Base-by-base conservation (phyloP, 2,797 vertebrate species). In the Tenualosa thibaudeaui region DNA sequence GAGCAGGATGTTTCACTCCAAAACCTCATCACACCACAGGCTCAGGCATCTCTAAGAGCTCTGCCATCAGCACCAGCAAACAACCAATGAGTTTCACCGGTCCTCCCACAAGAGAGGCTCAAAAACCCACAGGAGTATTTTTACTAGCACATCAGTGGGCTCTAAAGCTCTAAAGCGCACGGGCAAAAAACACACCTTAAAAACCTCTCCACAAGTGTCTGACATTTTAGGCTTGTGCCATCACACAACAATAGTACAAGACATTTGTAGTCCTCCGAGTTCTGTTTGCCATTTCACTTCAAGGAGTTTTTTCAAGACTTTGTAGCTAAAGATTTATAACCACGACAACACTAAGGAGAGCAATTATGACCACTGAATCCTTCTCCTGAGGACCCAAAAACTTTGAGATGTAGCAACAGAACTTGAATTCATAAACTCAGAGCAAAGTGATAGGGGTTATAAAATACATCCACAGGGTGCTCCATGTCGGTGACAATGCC, bases 111-210 rank as follows among this genome's bases (percentile, higher is more conserved):
- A 2, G 12, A 37, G 31, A 31, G 31, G 65, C 65, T 37, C 31
- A 4, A 15, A 15, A 37, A 71, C 65, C 65, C 65, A 37, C 65
- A 40, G 65, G 65, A 31, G 1, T 71, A 78, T 78, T 78, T 78
- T 78, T 46, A 78, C 71, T 7, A 71, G 71, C 71, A 22, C 40
- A 78, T 78, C 71, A 78, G 71, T 78, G 71, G 71, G 40, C 40
- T 78, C n/a, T n/a, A n/a, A n/a, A n/a, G 71, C 37, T 46, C 6
- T 6, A n/a, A 24, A 62, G 58, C 22, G 7, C 8, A n/a, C 58
- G 5, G 54, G 54, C 17, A 3, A 19, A 5, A 62, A 24, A 62
- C 22, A 0, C 58, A 24, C 0, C 58, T 62, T 62, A 62, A 46
- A 78, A 22, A 75, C 37, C 37, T 78, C 37, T 78, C 71, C 5